Evolutionary conservation across 2,888 invertebrate species (phyloP).

Genomic region (Branchellion lobata): DNA sequence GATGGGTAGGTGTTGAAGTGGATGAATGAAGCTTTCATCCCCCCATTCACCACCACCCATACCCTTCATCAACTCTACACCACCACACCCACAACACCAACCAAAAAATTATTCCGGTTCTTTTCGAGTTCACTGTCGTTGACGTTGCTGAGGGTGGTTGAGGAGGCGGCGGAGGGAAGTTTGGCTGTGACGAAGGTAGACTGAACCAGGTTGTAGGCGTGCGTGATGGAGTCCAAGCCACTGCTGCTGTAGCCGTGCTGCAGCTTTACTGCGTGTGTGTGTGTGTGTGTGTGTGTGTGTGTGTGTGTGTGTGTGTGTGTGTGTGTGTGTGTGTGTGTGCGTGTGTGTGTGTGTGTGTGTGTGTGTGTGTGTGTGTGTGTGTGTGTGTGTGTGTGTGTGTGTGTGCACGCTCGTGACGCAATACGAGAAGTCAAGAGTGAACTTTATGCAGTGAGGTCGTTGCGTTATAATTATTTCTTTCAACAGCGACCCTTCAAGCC

Average conservation of each 20-base stretch:
- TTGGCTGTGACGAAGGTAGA: slow-evolving; percentile 77
- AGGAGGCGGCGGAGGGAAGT: slow-evolving; percentile 65
- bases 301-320: slow-evolving; percentile 26
- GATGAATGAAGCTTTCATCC: background rate
- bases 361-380: slow-evolving; percentile 40
- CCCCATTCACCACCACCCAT: background rate
- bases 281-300: slow-evolving; percentile 27
- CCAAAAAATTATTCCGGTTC: slow-evolving; percentile 74
- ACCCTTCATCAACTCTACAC: background rate
- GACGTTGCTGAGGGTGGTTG: background rate
- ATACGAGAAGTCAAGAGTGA: too few species aligned
- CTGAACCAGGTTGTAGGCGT: slow-evolving; percentile 81
- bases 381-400: slow-evolving; percentile 18
- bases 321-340: slow-evolving; percentile 17
- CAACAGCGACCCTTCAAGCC: too few species aligned
- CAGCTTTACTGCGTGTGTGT: background rate
- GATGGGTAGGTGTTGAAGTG: background rate
- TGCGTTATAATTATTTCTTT: too few species aligned
- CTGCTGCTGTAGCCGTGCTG: slow-evolving; percentile 68
- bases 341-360: slow-evolving; percentile 42
- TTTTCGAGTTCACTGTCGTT: slow-evolving; percentile 70
- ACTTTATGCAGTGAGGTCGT: too few species aligned
- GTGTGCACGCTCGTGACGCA: too few species aligned
- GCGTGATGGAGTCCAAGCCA: slow-evolving; percentile 62
- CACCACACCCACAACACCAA: slow-evolving; percentile 61